phyloP scores from a whole-genome alignment of 1,140 invertebrate species.

The Eubasilissa regina region DNA sequence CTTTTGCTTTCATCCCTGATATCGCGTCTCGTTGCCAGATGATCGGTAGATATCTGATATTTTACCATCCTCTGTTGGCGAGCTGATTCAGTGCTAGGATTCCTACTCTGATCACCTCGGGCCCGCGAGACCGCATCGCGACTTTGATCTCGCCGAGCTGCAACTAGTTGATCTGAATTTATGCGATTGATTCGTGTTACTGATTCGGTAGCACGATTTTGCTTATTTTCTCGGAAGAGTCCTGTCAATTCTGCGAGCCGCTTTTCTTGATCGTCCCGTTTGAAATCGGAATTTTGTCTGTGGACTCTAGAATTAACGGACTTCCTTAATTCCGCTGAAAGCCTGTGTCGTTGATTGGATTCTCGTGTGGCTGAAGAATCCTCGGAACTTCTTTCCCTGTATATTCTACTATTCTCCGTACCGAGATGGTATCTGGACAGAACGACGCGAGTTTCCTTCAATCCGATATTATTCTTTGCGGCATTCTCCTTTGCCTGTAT shows the following conservation, averaged over 20 bases:
- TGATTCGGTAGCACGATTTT: not conserved
- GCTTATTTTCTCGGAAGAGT: slow-evolving; percentile 7
- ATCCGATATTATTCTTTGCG: slow-evolving; percentile 55
- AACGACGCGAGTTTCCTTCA: slow-evolving; percentile 52
- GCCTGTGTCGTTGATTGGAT: slow-evolving; percentile 30
- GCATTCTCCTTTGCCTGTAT: slow-evolving; percentile 56
- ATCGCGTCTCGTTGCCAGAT: not conserved
- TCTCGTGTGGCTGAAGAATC: slow-evolving; percentile 42
- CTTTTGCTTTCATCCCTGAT: not conserved
- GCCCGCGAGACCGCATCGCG: slow-evolving; percentile 6
- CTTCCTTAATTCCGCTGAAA: not conserved
- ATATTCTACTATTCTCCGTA: slow-evolving; percentile 60
- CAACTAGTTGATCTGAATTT: slow-evolving; percentile 7
- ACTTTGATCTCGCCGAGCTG: slow-evolving; percentile 3
- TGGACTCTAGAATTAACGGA: not conserved
- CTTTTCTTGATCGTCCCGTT: not conserved
- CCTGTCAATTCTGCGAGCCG: not conserved
- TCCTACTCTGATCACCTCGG: not conserved
- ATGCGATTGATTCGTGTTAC: slow-evolving; percentile 8
- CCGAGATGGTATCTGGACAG: slow-evolving; percentile 58
- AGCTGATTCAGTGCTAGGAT: not conserved
- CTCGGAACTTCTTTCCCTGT: slow-evolving; percentile 58
- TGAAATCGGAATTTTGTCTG: not conserved
- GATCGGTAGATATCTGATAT: not conserved
- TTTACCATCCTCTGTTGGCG: not conserved